phyloP scores from a whole-genome alignment of 2,113 vertebrate species.

The Thalassarche chlororhynchos region DNA sequence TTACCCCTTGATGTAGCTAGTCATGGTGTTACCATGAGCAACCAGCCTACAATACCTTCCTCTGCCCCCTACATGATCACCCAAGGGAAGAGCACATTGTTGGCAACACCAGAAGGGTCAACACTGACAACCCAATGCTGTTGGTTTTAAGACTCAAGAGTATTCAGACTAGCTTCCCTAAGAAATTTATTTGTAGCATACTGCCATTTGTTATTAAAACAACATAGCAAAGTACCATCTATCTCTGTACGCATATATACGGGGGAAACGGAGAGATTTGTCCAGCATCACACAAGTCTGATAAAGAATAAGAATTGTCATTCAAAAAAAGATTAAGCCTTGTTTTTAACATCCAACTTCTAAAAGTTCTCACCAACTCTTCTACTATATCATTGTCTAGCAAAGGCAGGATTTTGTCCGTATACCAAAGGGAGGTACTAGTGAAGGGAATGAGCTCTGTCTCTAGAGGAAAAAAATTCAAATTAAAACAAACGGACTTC shows the following conservation, averaged over 20 bases:
- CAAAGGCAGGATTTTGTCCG: neutral
- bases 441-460: neutral
- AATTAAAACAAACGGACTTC: neutral
- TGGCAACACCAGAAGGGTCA: neutral
- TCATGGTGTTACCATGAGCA: neutral
- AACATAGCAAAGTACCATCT: neutral
- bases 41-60: neutral
- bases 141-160: neutral
- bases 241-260: rapidly evolving
- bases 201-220: neutral
- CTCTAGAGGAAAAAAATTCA: neutral
- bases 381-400: neutral
- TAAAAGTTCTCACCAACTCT: neutral
- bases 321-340: neutral
- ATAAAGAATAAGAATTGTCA: neutral
- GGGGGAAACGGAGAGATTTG: neutral
- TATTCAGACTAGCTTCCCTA: neutral
- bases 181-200: neutral
- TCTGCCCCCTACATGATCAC: neutral
- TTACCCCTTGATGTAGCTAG: neutral
- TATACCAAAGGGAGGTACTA: neutral
- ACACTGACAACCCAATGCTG: neutral
- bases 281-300: neutral
- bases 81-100: neutral
- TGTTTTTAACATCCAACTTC: neutral